Evolutionary conservation across 2,113 vertebrate species (phyloP), one percentile per base, ranked within the genome.

Genomic region (Odocoileus hemionus): DNA sequence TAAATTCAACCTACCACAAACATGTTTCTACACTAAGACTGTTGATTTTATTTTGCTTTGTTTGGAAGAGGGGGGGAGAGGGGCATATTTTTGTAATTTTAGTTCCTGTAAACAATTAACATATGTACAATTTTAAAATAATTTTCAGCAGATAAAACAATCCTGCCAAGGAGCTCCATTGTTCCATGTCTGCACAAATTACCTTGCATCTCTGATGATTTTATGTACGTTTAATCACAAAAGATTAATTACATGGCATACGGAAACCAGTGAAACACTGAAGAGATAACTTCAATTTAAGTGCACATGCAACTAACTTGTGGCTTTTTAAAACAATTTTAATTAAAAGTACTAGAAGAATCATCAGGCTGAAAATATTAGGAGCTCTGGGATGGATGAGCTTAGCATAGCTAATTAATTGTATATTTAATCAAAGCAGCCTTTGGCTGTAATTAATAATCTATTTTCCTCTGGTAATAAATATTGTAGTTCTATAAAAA

Each of bases 361-460:
- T 94, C 98, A 99, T 97, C 67, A 52, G 98, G 97, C 98, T 98
- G 98, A 99, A 99, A 99, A 99, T 98, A 99, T 97, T 98, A 98
- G 96, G 97, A 98, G 98, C 98, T 98, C 97, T 98, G 98, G 98
- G 98, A 99, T 98, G 96, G 95, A 98, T 98, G 97, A 98, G 98
- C 98, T 99, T 99, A 99, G 98, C 98, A 98, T 98, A 99, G 98
- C 95, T 99, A 99, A 99, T 99, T 99, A 99, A 99, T 98, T 99
- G 97, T 99, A 98, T 98, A 98, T 98, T 99, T 99, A 99, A 99
- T 99, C 98, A 99, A 98, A 99, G 94, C 96, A 98, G 98, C 98
- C 98, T 98, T 98, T 99, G 98, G 98, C 98, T 98, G 97, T 98
- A 99, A 99, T 99, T 98, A 99, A 99, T 99, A 99, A 99, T 98